A percentile compares a stretch with the other conserved stretches of the same genome.
Evolutionary conservation across 2,797 vertebrate genomes (phyloP).

Genomic region (Macrochelys suwanniensis): DNA sequence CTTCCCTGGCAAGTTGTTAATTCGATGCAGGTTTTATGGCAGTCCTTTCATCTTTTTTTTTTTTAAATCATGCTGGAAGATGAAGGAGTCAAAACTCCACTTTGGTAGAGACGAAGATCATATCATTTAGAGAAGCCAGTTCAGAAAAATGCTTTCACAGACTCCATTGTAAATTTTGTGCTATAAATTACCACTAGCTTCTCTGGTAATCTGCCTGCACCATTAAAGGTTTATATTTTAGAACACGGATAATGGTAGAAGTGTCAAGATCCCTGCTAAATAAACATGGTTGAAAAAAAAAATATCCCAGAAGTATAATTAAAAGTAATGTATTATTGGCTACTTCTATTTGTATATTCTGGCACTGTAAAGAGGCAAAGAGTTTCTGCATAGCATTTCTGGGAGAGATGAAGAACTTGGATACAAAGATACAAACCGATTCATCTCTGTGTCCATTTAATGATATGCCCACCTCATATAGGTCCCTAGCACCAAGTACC

Average conservation of each 20-base stretch:
- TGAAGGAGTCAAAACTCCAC: conserved; percentile 60
- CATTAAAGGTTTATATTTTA: conserved; percentile 53
- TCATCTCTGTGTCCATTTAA: neutral
- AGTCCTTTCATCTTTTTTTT: conserved; percentile 70
- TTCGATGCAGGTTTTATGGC: conserved; percentile 51
- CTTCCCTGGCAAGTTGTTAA: conserved; percentile 70
- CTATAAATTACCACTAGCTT: conserved; percentile 46
- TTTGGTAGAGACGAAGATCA: conserved; percentile 48
- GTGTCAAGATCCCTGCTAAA: conserved; percentile 36
- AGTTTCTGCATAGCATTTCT: neutral
- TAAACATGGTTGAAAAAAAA: conserved; percentile 28
- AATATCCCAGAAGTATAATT: conserved; percentile 31
- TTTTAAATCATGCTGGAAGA: neutral
- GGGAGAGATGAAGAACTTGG: neutral
- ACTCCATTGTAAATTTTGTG: conserved; percentile 31
- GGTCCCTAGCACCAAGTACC: neutral
- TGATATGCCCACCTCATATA: neutral
- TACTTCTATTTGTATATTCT: conserved; percentile 28
- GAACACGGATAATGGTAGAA: conserved; percentile 39
- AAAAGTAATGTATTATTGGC: conserved; percentile 36
- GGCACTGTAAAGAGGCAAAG: neutral
- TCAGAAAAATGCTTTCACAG: conserved; percentile 6
- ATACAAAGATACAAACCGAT: neutral
- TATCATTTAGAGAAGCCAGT: conserved; percentile 25
- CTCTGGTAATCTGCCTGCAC: conserved; percentile 25